Evolutionary conservation across 53 echinoderm and acorn worm species (phyloP), one percentile per base, ranked within the genome.

Genomic region (Temnopleurus reevesii): DNA sequence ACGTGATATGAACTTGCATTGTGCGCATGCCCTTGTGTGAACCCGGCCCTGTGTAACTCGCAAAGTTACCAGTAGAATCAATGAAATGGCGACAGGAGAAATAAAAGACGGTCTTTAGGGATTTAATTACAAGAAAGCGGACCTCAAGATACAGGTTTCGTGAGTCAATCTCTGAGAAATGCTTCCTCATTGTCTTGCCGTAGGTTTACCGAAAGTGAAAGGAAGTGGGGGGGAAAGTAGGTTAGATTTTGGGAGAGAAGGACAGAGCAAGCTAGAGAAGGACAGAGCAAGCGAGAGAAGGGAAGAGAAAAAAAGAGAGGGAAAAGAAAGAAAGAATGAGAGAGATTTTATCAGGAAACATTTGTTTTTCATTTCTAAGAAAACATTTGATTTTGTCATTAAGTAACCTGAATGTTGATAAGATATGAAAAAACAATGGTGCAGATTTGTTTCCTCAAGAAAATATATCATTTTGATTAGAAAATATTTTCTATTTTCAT

Each of bases 1-100:
- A n/a, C n/a, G n/a, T n/a, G n/a, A n/a, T n/a, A n/a, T n/a, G n/a
- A n/a, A n/a, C n/a, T n/a, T n/a, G n/a, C n/a, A n/a, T n/a, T n/a
- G n/a, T n/a, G n/a, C n/a, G n/a, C n/a, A n/a, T n/a, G n/a, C n/a
- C n/a, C n/a, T n/a, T n/a, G n/a, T n/a, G n/a, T n/a, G n/a, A n/a
- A n/a, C n/a, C n/a, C n/a, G n/a, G n/a, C n/a, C n/a, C n/a, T n/a
- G n/a, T n/a, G n/a, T n/a, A n/a, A n/a, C 21, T 36, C 19, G 19
- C 8, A 71, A 71, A 41, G 21, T 21, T 38, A 71, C 71, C 71
- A 71, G 71, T 41, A 71, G 41, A 71, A 71, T 41, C 71, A n/a
- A 43, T 66, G 41, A 71, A 38, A 41, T 63, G 43, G 71, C 41
- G 21, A 71, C 21, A 71, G 8, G 23, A 71, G 71, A 41, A 38